These are phyloP conservation scores for Trichogramma dendrolimi DNA, from an alignment of 2,888 invertebrate species.

Conservation along the genomic window DNA sequence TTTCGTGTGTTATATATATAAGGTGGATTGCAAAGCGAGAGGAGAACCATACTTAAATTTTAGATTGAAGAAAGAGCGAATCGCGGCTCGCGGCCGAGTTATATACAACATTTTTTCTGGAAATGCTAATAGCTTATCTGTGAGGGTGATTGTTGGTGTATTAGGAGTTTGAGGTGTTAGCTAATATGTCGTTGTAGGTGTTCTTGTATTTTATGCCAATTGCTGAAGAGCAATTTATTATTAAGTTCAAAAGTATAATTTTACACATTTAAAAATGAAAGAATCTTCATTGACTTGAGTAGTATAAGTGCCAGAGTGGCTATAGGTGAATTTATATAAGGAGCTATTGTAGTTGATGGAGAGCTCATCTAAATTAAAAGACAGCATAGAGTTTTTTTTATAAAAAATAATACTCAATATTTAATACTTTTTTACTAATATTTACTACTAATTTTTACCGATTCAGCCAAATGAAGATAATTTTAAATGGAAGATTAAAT, in stretches of 20 bases:
- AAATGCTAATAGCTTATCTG: conserved; percentile 56
- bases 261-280: conserved; percentile 16
- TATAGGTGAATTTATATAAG: conserved; percentile 52
- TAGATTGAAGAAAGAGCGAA: no score
- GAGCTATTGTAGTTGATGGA: conserved; percentile 50
- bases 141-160: conserved; percentile 79
- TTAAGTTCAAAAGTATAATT: background rate
- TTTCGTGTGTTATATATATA: no score
- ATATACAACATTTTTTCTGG: no score
- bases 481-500: background rate
- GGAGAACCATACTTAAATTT: no score
- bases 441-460: background rate
- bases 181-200: conserved; percentile 52
- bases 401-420: background rate
- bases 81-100: no score
- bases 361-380: conserved; percentile 54
- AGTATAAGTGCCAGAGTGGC: conserved; percentile 48
- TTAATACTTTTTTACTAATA: background rate
- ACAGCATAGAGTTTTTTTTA: conserved; percentile 8
- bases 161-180: conserved; percentile 64
- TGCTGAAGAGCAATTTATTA: conserved; percentile 49
- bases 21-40: no score
- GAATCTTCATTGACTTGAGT: conserved; percentile 43
- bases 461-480: background rate
- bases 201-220: conserved; percentile 46